Base-by-base conservation (phyloP, 1,140 invertebrate genomes). In the Dendrolimus kikuchii region DNA sequence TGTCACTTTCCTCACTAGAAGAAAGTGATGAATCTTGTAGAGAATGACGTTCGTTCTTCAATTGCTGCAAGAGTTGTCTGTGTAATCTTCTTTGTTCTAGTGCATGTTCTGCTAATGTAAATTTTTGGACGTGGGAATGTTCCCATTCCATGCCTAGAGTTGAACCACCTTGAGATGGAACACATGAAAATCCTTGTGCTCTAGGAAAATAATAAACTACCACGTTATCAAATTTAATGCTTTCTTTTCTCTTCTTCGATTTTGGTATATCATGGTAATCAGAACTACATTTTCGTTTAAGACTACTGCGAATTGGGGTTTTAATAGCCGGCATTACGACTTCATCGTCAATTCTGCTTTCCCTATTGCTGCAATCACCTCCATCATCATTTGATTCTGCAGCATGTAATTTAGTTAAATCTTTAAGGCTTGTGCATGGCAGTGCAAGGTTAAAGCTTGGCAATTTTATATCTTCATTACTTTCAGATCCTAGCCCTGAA, bases 131-230 rank as follows among this genome's bases (percentile, higher is more conserved):
- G 72, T 95, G 92, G 5, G 91, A 91, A 74, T 99, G 98, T 54
- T 92, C 90, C 55, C 93, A 91, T 50, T 93, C 93, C 98, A 99
- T 99, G n/a, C 97, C 98, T 51, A 99, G 89, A 6, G 97, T 99
- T 41, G 96, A 98, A 38, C 97, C 97, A 41, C 97, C 98, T 89
- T 97, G 95, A 49, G 96, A 98, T 51, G 98, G 98, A 50, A 99
- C 96, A 89, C 97, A 99, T 8, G 96, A 96, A 84, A 99, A 99
- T n/a, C 98, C 98, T 89, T 99, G 98, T 45, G 95, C 91, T 74
- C 98, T 88, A 0, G 95, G 95, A 82, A 99, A 99, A 88, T 98
- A 98, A 85, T 93, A 99, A 1, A 99, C 96, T 37, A 95, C 97
- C 1, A 99, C 97, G 63, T 92, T 93, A 66, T 96, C 93, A 82